Evolutionary conservation across 92 coral and sea anemone species (phyloP), one percentile per base, ranked within the genome.

Genomic region (Epizoanthus scotinus): DNA sequence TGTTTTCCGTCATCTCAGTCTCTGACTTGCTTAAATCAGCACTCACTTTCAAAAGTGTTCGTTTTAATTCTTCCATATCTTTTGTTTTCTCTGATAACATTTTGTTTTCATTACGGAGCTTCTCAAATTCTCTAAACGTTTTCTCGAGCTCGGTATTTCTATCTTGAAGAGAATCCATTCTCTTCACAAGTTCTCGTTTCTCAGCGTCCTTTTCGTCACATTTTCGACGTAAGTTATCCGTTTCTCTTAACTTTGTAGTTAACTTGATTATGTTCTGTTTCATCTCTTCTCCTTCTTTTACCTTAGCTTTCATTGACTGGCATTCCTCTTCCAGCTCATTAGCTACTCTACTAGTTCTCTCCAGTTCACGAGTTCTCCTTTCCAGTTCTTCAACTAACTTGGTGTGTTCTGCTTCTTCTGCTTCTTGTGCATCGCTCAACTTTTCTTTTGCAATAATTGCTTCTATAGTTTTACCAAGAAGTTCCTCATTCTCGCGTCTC

Each of bases 161-260:
- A 13, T 77, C 84, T 28, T 77, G 79, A 47, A 85, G 26, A 38
- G 83, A 74, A 22, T 87, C 83, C n/a, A 90, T 67, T 58, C 82
- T 83, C 36, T 79, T 44, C 14, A 36, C 44, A 47, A 75, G 56
- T 44, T 75, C 81, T 13, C 38, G 86, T 47, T 84, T 86, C 77
- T 90, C 67, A 34, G 71, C 75, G 56, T 85, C 87, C 27, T 80
- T 62, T 63, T 90, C 89, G 24, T 85, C 92, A 38, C 73, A 84
- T 12, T 83, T 77, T 3, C 78, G 83, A 56, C 88, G 84, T 31
- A 57, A 68, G 10, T 71, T 87, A 63, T 90, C 97, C 36, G 87
- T 84, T 59, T 90, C 94, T 26, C 97, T 90, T 69, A 92, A 68
- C 67, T 85, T 93, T 10, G 94, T 83, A 3, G 90, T 87, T 81